Evolutionary conservation across 2,113 vertebrate genomes (phyloP).

Genomic region (Arenaria interpres): DNA sequence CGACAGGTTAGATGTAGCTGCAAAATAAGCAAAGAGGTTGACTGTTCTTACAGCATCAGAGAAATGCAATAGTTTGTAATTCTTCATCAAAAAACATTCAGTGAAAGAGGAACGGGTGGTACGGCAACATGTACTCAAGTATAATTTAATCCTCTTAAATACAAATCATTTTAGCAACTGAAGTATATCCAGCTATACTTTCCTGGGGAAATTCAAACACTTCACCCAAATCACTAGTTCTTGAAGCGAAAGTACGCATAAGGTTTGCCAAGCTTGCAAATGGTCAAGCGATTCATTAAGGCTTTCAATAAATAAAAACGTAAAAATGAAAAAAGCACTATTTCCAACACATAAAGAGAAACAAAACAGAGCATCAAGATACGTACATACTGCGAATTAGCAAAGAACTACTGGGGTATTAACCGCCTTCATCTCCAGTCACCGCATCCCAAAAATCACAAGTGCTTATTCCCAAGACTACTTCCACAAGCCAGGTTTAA

Average conservation of each 20-base stretch:
- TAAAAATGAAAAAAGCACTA: background rate
- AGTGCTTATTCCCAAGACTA: background rate
- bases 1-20: background rate
- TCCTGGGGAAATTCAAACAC: background rate
- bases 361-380: background rate
- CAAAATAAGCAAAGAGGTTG: background rate
- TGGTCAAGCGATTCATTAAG: background rate
- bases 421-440: background rate
- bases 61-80: background rate
- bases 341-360: background rate
- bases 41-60: background rate
- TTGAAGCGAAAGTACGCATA: background rate
- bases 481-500: background rate
- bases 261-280: background rate
- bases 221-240: background rate
- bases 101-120: background rate
- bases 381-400: background rate
- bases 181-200: background rate
- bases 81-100: background rate
- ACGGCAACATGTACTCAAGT: background rate
- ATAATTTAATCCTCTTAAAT: background rate
- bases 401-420: background rate
- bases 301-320: background rate
- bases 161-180: background rate
- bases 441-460: background rate